Conservation (phyloP, 2,888 invertebrate species). For the Cephus sareptanus region DNA sequence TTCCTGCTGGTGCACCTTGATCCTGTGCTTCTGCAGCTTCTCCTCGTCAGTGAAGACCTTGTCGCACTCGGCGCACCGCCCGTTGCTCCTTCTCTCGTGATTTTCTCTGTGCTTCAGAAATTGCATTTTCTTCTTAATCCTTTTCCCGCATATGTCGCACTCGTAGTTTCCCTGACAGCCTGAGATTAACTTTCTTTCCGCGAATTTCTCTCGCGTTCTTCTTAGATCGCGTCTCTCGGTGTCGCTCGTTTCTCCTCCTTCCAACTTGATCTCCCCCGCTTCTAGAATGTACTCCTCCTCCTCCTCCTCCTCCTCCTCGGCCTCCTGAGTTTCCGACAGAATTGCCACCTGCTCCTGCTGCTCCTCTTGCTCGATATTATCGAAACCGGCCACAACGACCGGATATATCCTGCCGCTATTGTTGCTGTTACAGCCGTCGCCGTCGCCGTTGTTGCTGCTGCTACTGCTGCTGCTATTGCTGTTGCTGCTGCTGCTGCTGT, state of each 20-base stretch:
- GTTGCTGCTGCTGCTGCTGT: neutral
- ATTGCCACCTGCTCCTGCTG: neutral
- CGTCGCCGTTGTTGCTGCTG: neutral
- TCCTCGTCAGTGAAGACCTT: constrained; percentile 68
- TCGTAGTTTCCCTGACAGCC: constrained; percentile 28
- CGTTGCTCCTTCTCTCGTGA: constrained; percentile 34
- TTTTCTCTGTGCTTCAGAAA: constrained; percentile 40
- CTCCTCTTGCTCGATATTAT: neutral
- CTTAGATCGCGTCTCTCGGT: constrained; percentile 19
- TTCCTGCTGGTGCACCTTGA: constrained; percentile 69
- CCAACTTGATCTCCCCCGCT: constrained; percentile 1
- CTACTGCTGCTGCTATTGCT: constrained; percentile 9
- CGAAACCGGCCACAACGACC: neutral
- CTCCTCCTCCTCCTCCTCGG: too few relatives aligned
- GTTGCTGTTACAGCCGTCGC: neutral
- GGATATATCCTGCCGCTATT: neutral
- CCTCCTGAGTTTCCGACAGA: neutral
- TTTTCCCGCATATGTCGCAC: constrained; percentile 45
- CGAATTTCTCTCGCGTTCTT: neutral
- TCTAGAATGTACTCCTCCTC: constrained; percentile 1
- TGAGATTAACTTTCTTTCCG: neutral
- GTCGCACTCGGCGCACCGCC: constrained; percentile 66
- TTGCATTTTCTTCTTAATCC: constrained; percentile 35
- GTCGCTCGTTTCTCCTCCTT: neutral
- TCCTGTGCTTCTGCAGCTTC: constrained; percentile 66